Conservation (phyloP, 1,140 invertebrate species). For the Drosophila elegans region DNA sequence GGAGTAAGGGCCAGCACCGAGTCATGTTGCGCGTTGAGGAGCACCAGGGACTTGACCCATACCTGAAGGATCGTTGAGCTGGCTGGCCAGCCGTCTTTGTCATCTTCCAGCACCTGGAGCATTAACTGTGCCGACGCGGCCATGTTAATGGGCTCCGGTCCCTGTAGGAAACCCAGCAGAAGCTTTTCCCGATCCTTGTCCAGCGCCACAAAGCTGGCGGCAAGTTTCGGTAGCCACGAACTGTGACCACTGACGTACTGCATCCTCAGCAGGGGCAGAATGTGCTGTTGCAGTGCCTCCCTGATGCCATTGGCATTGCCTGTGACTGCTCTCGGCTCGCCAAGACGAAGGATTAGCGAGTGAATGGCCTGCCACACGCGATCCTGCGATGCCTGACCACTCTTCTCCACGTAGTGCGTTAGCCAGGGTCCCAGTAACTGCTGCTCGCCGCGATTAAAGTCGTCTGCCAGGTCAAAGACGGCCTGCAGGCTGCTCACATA, state of each 20-base stretch:
- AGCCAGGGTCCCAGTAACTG: slow-evolving; percentile 75
- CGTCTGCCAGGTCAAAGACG: slow-evolving; percentile 66
- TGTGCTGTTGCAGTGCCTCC: slow-evolving; percentile 63
- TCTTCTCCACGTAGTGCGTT: slow-evolving; percentile 66
- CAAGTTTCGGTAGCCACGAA: slow-evolving; percentile 66
- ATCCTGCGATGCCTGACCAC: slow-evolving; percentile 73
- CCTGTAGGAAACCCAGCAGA: slow-evolving; percentile 45
- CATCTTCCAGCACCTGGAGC: slow-evolving; percentile 45
- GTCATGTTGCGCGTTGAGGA: slow-evolving; percentile 66
- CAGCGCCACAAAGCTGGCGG: slow-evolving; percentile 64
- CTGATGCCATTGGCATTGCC: slow-evolving; percentile 29
- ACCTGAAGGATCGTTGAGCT: slow-evolving; percentile 60
- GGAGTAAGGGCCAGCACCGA: slow-evolving; percentile 48
- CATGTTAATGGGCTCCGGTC: slow-evolving; percentile 51
- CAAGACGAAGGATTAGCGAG: slow-evolving; percentile 49
- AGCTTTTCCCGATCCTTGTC: slow-evolving; percentile 40
- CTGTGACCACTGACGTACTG: slow-evolving; percentile 64
- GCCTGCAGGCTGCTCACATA: slow-evolving; percentile 51
- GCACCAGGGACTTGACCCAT: slow-evolving; percentile 76
- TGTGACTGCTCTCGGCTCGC: background rate
- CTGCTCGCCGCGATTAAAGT: slow-evolving; percentile 72
- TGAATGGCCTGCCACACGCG: slow-evolving; percentile 72
- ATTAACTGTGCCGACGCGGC: slow-evolving; percentile 70
- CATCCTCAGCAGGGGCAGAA: slow-evolving; percentile 70
- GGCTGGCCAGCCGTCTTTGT: background rate